Evolutionary conservation across 2,888 invertebrate genomes (phyloP).

Genomic region (Caenorhabditis angaria): DNA sequence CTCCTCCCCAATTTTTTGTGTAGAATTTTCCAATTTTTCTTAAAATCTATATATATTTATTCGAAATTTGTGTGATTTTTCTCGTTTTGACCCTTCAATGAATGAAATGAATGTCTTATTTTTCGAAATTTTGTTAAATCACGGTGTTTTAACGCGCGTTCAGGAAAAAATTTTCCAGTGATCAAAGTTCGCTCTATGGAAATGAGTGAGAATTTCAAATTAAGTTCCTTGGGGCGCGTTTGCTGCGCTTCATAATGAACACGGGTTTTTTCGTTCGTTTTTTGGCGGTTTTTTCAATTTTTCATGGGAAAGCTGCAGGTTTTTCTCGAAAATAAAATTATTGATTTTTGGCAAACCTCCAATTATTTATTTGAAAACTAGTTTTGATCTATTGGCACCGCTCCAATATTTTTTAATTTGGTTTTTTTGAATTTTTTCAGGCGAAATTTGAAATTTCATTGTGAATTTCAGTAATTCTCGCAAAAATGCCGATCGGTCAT

Average conservation of each 20-base stretch:
- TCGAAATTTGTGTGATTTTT: constrained; percentile 1
- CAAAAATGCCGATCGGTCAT: constrained; percentile 25
- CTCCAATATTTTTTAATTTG: neutral
- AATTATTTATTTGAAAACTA: too few relatives aligned
- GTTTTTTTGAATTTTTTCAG: neutral
- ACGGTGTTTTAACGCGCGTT: too few relatives aligned
- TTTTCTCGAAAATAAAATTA: neutral
- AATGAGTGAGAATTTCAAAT: neutral
- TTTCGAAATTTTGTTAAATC: too few relatives aligned
- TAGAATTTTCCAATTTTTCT: neutral
- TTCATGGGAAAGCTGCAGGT: neutral
- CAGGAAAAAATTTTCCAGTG: too few relatives aligned
- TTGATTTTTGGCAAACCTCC: too few relatives aligned
- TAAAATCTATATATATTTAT: neutral
- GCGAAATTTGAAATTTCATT: neutral
- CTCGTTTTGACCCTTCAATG: neutral
- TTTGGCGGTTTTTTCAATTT: neutral
- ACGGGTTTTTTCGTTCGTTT: neutral
- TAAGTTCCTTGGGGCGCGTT: neutral
- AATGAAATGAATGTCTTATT: too few relatives aligned
- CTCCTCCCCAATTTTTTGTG: neutral
- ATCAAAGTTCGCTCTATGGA: neutral
- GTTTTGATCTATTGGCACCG: constrained; percentile 3
- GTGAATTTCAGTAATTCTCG: neutral
- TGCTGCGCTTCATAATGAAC: neutral